phyloP scores from a whole-genome alignment of 1,140 invertebrate genomes.

The Trichonephila clavipes region DNA sequence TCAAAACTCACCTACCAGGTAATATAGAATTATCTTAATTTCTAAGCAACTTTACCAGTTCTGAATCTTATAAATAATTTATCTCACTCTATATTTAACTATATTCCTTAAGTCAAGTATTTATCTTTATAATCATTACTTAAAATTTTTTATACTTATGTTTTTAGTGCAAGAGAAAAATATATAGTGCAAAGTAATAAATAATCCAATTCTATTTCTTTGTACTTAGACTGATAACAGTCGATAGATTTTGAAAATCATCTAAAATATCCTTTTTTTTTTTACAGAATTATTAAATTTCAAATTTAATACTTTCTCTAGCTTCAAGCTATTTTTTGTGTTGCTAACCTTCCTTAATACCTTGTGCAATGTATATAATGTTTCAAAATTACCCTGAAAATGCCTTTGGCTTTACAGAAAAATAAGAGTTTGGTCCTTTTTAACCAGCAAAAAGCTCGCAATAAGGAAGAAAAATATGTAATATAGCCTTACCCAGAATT shows the following conservation, averaged over 20 bases:
- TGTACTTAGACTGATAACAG: not conserved
- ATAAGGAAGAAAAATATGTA: constrained; percentile 34
- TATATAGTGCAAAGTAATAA: not conserved
- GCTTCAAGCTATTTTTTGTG: constrained; percentile 21
- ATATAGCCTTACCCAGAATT: constrained; percentile 22
- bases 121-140: not conserved
- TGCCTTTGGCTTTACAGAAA: constrained; percentile 41
- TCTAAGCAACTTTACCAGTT: too few relatives aligned
- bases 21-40: too few relatives aligned
- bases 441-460: constrained; percentile 74
- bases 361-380: constrained; percentile 47
- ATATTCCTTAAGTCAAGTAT: too few relatives aligned
- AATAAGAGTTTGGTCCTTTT: constrained; percentile 69
- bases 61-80: too few relatives aligned
- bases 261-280: not conserved
- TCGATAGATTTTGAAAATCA: not conserved
- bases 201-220: not conserved
- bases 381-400: constrained; percentile 62
- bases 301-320: not conserved
- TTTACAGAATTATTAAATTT: not conserved
- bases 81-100: too few relatives aligned
- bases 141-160: not conserved
- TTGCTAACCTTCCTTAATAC: constrained; percentile 42
- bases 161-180: not conserved
- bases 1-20: too few relatives aligned